Percentiles rank a stretch among this genome's conserved stretches.
These are phyloP conservation scores for Cantharis nigra DNA, from an alignment of 2,888 invertebrate species.

Conservation along the genomic window DNA sequence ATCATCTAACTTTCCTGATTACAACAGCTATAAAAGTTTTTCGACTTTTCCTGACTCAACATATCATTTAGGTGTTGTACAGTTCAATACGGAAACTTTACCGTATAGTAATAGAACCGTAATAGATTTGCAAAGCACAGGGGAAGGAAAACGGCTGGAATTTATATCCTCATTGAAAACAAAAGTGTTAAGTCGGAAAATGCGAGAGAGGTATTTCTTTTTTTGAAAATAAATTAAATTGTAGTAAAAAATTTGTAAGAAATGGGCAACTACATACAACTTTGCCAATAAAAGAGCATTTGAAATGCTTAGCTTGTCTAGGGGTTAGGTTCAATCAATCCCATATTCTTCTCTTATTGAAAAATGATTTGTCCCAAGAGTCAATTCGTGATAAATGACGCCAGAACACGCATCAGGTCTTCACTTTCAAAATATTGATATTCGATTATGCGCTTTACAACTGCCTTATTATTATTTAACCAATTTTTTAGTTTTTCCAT, in stretches of 20 bases:
- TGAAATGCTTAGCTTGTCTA: constrained; percentile 16
- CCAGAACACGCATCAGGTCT: constrained; percentile 39
- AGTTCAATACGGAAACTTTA: constrained; percentile 8
- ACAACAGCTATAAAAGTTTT: neutral
- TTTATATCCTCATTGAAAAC: constrained; percentile 13
- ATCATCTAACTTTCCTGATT: neutral
- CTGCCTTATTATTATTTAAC: constrained; percentile 10
- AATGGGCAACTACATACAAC: constrained; percentile 1
- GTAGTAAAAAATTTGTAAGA: neutral
- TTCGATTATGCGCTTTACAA: constrained; percentile 28
- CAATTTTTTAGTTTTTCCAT: too few relatives aligned
- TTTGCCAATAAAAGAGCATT: constrained; percentile 13
- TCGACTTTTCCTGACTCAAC: neutral
- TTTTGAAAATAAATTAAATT: constrained; percentile 7
- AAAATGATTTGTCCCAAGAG: constrained; percentile 46
- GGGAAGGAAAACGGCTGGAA: constrained; percentile 3
- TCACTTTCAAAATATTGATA: constrained; percentile 33
- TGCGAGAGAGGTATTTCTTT: constrained; percentile 14
- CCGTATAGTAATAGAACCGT: neutral
- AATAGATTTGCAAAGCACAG: constrained; percentile 1
- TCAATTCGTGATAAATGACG: constrained; percentile 44
- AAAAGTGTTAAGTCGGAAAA: constrained; percentile 7
- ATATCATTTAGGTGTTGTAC: constrained; percentile 8
- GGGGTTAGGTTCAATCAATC: constrained; percentile 42
- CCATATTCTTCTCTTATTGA: constrained; percentile 43